A percentile compares a stretch with the other conserved stretches of the same genome.
phyloP scores from a whole-genome alignment of 2,797 vertebrate species.

The Semaprochilodus insignis region DNA sequence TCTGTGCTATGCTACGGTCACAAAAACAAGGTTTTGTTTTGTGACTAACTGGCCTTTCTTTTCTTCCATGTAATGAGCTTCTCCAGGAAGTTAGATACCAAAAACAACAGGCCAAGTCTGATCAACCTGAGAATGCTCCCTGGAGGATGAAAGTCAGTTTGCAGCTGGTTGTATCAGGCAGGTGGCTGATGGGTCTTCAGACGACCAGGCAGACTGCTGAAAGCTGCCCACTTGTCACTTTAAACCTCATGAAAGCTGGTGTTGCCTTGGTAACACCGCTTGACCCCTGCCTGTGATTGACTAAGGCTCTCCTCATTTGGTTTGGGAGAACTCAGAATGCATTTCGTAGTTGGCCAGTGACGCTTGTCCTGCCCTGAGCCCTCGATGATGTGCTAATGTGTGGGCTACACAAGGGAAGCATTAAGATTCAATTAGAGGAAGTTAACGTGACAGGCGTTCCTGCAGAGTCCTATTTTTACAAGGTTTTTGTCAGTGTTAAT shows the following conservation, averaged over 20 bases:
- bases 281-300: constrained; percentile 60
- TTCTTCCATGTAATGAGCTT: background rate
- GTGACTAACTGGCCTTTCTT: background rate
- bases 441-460: constrained; percentile 61
- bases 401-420: constrained; percentile 40
- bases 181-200: constrained; percentile 47
- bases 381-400: constrained; percentile 60
- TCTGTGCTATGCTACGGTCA: background rate
- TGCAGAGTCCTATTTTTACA: constrained; percentile 66
- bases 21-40: background rate
- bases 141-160: background rate
- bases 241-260: constrained; percentile 40
- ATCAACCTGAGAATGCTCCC: constrained; percentile 23
- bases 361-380: constrained; percentile 42
- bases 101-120: background rate
- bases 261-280: constrained; percentile 59
- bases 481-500: constrained; percentile 76
- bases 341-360: constrained; percentile 53
- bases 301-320: constrained; percentile 41
- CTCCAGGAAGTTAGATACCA: background rate
- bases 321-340: constrained; percentile 57
- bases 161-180: constrained; percentile 39
- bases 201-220: constrained; percentile 43
- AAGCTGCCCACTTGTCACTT: constrained; percentile 45
- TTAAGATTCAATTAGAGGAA: constrained; percentile 46